phyloP scores from a whole-genome alignment of 1,140 invertebrate species.

The Bilobella aurantiaca region DNA sequence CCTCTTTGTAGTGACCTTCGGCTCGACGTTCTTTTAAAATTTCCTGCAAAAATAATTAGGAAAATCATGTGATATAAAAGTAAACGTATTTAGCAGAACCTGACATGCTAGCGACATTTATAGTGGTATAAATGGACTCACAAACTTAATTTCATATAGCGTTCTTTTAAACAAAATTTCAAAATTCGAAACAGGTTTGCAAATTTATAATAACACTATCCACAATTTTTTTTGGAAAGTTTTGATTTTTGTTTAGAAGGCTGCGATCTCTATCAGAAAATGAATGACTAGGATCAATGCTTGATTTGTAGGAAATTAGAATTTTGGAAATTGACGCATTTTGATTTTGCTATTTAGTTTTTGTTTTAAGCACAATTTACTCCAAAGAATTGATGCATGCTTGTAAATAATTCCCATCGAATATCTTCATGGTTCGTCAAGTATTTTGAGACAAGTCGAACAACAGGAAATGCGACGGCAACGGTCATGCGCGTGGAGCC shows the following conservation, averaged over 20 bases:
- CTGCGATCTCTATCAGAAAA: background rate
- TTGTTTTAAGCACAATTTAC: background rate
- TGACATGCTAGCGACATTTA: no score
- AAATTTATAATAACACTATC: no score
- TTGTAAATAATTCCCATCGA: background rate
- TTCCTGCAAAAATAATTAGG: slow-evolving; percentile 10
- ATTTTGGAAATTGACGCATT: no score
- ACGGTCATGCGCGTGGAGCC: background rate
- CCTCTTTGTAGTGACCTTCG: slow-evolving; percentile 32
- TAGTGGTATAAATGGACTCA: no score
- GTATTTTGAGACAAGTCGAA: background rate
- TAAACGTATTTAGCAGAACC: no score
- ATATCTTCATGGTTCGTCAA: background rate
- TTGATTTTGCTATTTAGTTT: slow-evolving; percentile 1
- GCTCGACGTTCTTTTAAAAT: slow-evolving; percentile 21
- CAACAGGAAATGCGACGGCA: background rate
- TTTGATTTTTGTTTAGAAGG: background rate
- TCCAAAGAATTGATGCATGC: slow-evolving; percentile 10
- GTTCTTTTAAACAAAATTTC: no score
- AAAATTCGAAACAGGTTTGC: no score
- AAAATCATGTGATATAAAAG: no score
- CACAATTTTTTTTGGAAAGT: background rate
- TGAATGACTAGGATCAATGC: background rate
- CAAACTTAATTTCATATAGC: no score
- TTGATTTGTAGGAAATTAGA: no score